Base-by-base conservation (phyloP, 2,797 vertebrate genomes). In the Brachymystax lenok region DNA sequence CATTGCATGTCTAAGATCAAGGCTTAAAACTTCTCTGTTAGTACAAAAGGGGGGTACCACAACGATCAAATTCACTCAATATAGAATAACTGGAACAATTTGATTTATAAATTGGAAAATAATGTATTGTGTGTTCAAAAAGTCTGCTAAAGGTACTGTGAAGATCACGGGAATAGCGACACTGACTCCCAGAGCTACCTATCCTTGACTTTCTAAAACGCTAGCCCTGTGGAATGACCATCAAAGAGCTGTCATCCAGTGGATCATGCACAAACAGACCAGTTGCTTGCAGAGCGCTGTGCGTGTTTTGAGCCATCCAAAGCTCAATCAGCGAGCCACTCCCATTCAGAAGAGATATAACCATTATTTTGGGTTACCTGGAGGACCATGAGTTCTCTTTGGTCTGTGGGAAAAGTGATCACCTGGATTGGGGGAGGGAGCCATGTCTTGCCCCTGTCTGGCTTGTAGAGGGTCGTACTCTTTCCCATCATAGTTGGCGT, bases 401-500 rank as follows among this genome's bases (percentile, higher is more conserved):
- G 96, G 93, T 96, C 94, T 99, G 96, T 97, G 95, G 96, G 93
- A 96, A 96, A 96, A 96, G 92, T 97, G 97, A 95, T 99, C 97
- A 97, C 98, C 98, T 96, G 97, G 97, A 94, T 97, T 99, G 88
- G 95, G 96, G 82, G 96, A 52, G 40, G 97, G 96, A 51, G 94
- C 92, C 86, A 93, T 92, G 59, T 99, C 98, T 91, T 99, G 98
- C 84, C 97, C 98, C 92, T 99, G 98, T 93, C 97, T 95, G 35
- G 96, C 94, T 91, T 96, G 91, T 84, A 97, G 83, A 2, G 98
- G 97, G 93, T 99, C 97, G 69, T 99, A 99, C 81, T 98, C 98
- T 94, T 99, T 98, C 83, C 97, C 98, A 10, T 99, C 97, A 4
- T 99, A 99, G 94, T 99, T 99, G 90, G 98, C 97, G 21, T 99